Evolutionary conservation across 2,888 invertebrate species (phyloP).

Genomic region (Hedychridium roseum): DNA sequence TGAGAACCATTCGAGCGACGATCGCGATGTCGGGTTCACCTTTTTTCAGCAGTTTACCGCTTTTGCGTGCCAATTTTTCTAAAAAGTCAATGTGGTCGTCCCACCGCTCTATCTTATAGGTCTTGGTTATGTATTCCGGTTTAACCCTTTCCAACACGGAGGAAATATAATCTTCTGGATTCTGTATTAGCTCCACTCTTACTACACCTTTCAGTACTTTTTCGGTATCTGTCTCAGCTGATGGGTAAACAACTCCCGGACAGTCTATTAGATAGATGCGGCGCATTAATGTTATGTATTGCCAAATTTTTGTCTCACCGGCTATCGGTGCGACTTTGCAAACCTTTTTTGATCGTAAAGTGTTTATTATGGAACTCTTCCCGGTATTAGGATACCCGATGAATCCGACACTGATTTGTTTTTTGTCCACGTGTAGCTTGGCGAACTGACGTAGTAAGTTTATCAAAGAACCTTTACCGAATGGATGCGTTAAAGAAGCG

Average conservation of each 20-base stretch:
- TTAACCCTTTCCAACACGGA: conserved; percentile 87
- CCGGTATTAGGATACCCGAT: conserved; percentile 99
- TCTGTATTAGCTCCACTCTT: conserved; percentile 91
- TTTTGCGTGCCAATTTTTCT: conserved; percentile 85
- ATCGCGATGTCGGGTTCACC: conserved; percentile 95
- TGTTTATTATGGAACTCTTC: conserved; percentile 98
- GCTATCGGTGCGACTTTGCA: conserved; percentile 99
- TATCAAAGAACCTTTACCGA: conserved; percentile 97
- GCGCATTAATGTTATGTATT: conserved; percentile 97
- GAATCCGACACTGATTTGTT: conserved; percentile 98
- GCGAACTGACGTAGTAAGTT: conserved; percentile 94
- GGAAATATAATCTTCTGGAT: conserved; percentile 94
- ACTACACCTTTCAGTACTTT: conserved; percentile 98
- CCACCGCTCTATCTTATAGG: conserved; percentile 89
- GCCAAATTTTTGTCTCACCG: conserved; percentile 98
- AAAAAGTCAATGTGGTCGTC: conserved; percentile 85
- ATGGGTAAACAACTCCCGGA: conserved; percentile 98
- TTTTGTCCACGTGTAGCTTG: conserved; percentile 94
- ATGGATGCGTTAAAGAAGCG: conserved; percentile 97
- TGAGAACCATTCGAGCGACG: conserved; percentile 92
- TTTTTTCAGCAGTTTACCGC: conserved; percentile 91
- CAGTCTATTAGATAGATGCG: conserved; percentile 98
- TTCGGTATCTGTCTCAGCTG: conserved; percentile 93
- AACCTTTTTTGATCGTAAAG: conserved; percentile 94
- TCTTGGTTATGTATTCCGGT: conserved; percentile 87